These are phyloP conservation scores for Halocaridina rubra DNA, from an alignment of 2,888 invertebrate species.

Conservation along the genomic window DNA sequence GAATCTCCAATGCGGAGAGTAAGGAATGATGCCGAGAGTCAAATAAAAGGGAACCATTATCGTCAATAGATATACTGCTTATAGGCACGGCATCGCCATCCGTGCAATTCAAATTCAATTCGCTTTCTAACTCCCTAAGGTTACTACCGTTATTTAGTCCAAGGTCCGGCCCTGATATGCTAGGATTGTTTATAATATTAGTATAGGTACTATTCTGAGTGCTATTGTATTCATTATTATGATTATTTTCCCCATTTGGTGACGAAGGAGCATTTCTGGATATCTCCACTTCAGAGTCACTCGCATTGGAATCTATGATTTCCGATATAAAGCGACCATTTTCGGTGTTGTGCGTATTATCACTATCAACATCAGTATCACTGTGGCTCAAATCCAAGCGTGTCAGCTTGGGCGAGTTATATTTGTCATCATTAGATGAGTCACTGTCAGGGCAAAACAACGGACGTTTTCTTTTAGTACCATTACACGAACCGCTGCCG, in stretches of 20 bases:
- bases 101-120: slow-evolving; percentile 17
- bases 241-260: slow-evolving; percentile 1
- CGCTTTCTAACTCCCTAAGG: background rate
- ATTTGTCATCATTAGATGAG: slow-evolving; percentile 18
- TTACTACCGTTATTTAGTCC: slow-evolving; percentile 21
- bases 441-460: slow-evolving; percentile 39
- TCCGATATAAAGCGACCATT: slow-evolving; percentile 49
- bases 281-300: slow-evolving; percentile 38
- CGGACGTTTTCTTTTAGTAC: slow-evolving; percentile 30
- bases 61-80: slow-evolving; percentile 44
- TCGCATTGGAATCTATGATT: slow-evolving; percentile 40
- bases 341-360: slow-evolving; percentile 5
- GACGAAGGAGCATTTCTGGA: background rate
- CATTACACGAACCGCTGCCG: background rate
- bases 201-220: slow-evolving; percentile 13
- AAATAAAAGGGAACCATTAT: slow-evolving; percentile 46
- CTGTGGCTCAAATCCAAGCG: slow-evolving; percentile 21
- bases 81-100: slow-evolving; percentile 39
- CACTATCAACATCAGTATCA: slow-evolving; percentile 42
- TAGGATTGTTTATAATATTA: slow-evolving; percentile 9
- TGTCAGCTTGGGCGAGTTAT: slow-evolving; percentile 11
- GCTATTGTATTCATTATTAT: slow-evolving; percentile 39
- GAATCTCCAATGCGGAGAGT: slow-evolving; percentile 39
- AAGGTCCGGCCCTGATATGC: slow-evolving; percentile 18
- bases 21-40: slow-evolving; percentile 26